Conservation (phyloP, 2,797 vertebrate genomes). For the Vipera latastei region DNA sequence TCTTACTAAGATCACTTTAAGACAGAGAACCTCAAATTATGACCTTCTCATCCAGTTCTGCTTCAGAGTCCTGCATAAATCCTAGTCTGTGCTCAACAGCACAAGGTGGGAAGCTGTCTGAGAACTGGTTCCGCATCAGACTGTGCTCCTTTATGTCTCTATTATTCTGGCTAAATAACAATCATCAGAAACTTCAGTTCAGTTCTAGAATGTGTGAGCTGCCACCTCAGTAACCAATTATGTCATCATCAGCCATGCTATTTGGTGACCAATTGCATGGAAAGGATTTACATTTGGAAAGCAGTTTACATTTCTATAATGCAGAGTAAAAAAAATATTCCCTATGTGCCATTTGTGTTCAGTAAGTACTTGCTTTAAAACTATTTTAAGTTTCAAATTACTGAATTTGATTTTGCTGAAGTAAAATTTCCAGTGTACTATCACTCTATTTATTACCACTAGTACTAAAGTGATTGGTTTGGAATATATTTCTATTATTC, state of each 20-base stretch:
- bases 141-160: neutral
- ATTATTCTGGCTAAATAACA: neutral
- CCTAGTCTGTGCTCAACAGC: too few relatives aligned
- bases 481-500: neutral
- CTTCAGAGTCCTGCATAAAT: neutral
- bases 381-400: constrained; percentile 13
- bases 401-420: neutral
- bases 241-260: neutral
- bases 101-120: neutral
- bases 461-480: neutral
- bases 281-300: neutral
- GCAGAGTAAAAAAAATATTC: neutral
- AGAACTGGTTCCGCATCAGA: neutral
- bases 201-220: neutral
- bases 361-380: neutral
- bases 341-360: neutral
- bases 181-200: neutral
- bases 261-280: neutral
- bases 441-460: neutral
- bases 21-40: neutral
- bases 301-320: neutral
- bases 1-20: neutral
- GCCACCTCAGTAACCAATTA: neutral
- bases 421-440: constrained; percentile 13
- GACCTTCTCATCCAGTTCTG: neutral